Percentiles rank a stretch among this genome's conserved stretches.
Evolutionary conservation across 2,113 vertebrate species (phyloP).

Genomic region (Toxotes chatareus): DNA sequence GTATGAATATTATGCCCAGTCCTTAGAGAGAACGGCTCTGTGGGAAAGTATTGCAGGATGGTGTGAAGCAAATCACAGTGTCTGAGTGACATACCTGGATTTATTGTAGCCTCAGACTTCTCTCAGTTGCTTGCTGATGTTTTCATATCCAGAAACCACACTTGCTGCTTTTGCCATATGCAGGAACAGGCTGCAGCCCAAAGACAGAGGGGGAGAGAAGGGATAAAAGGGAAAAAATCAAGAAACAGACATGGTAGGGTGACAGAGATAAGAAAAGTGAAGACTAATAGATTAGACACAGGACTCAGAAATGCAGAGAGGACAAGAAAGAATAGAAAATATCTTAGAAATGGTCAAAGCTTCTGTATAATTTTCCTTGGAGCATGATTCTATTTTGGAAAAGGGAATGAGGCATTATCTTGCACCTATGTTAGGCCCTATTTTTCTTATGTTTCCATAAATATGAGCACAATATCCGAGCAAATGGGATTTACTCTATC

Average conservation of each 20-base stretch:
- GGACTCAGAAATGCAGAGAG: slow-evolving; percentile 33
- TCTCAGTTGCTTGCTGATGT: slow-evolving; percentile 16
- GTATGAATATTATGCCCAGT: neutral
- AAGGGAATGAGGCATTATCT: slow-evolving; percentile 56
- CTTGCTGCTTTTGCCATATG: slow-evolving; percentile 20
- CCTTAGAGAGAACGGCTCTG: neutral
- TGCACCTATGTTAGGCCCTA: slow-evolving; percentile 36
- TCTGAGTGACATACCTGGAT: slow-evolving; percentile 27
- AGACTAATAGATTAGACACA: slow-evolving; percentile 57
- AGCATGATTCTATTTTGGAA: slow-evolving; percentile 48
- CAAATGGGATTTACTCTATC: slow-evolving; percentile 72
- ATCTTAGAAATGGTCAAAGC: slow-evolving; percentile 44
- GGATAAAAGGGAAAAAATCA: slow-evolving; percentile 11
- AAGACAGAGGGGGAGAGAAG: neutral
- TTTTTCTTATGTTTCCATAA: slow-evolving; percentile 66
- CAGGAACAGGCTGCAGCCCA: slow-evolving; percentile 37
- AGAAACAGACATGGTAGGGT: slow-evolving; percentile 14
- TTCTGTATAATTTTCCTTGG: slow-evolving; percentile 27
- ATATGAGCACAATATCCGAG: slow-evolving; percentile 68
- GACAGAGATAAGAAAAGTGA: slow-evolving; percentile 49
- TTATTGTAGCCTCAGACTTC: slow-evolving; percentile 22
- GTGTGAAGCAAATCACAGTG: slow-evolving; percentile 18
- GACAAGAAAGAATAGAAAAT: slow-evolving; percentile 29
- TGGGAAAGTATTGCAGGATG: neutral
- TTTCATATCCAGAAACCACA: neutral